phyloP scores from a whole-genome alignment of 2,113 vertebrate genomes.

The Carassius auratus region DNA sequence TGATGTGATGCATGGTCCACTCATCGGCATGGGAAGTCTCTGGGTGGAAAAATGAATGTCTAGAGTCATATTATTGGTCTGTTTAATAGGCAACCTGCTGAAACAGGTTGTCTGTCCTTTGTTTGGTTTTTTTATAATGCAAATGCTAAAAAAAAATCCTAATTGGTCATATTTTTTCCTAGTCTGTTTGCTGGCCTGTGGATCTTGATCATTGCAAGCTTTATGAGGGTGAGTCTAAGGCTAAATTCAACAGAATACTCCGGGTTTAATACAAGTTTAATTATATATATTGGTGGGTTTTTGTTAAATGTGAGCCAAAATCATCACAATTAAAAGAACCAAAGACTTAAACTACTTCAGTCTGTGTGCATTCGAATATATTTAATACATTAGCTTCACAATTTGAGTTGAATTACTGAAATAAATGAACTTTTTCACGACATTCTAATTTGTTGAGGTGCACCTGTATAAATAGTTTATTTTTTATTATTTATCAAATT shows the following conservation, averaged over 20 bases:
- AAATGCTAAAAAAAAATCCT: neutral
- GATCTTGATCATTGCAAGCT: slow-evolving; percentile 86
- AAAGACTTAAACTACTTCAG: too few relatives aligned
- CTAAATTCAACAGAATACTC: neutral
- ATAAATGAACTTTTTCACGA: too few relatives aligned
- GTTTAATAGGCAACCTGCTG: too few relatives aligned
- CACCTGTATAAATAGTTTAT: too few relatives aligned
- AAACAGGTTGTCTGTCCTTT: neutral
- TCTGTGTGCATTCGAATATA: too few relatives aligned
- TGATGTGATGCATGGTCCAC: neutral
- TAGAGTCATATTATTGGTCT: neutral
- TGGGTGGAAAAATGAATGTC: neutral
- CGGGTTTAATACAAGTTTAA: neutral
- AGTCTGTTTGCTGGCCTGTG: slow-evolving; percentile 89
- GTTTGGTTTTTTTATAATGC: neutral
- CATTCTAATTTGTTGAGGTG: too few relatives aligned
- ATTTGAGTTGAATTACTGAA: too few relatives aligned
- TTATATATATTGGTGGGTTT: neutral
- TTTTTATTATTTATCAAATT: neutral
- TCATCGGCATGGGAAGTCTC: neutral
- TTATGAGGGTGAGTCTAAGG: slow-evolving; percentile 82
- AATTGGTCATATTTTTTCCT: slow-evolving; percentile 7
- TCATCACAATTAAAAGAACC: too few relatives aligned
- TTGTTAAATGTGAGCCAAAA: too few relatives aligned
- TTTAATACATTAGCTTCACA: too few relatives aligned